phyloP scores from a whole-genome alignment of 2,113 vertebrate genomes.

The Euleptes europaea region DNA sequence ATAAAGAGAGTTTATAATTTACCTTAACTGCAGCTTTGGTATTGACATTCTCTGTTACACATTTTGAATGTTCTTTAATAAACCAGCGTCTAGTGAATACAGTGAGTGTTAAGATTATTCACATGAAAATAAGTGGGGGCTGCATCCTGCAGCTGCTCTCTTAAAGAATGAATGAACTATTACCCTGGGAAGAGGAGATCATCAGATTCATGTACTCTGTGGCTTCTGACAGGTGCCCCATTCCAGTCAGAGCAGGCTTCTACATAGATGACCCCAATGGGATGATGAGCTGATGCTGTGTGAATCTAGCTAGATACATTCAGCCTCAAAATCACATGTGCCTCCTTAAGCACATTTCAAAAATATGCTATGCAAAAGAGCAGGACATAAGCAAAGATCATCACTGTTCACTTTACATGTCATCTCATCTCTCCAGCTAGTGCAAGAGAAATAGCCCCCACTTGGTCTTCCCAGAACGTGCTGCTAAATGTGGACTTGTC shows the following conservation, averaged over 20 bases:
- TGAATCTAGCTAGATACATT: no score
- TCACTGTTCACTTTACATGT: no score
- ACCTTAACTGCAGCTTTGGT: not conserved
- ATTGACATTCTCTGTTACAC: not conserved
- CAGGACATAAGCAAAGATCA: no score
- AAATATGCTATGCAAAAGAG: no score
- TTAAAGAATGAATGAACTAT: conserved; percentile 8
- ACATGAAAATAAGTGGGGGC: conserved; percentile 15
- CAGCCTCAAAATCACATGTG: not conserved
- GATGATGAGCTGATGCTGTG: not conserved
- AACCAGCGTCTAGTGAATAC: conserved; percentile 31
- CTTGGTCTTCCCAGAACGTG: no score
- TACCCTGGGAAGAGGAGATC: not conserved
- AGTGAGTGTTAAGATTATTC: conserved; percentile 14
- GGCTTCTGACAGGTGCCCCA: not conserved
- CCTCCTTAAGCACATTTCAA: not conserved
- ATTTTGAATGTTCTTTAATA: not conserved
- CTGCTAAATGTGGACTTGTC: no score
- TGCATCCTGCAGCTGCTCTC: conserved; percentile 51
- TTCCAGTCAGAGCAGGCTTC: not conserved
- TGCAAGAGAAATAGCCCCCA: no score
- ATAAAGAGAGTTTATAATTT: not conserved
- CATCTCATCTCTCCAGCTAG: no score
- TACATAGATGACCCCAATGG: not conserved
- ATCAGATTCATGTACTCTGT: not conserved